Conservation (phyloP, 2,797 vertebrate species). For the Sebastes vulpes region DNA sequence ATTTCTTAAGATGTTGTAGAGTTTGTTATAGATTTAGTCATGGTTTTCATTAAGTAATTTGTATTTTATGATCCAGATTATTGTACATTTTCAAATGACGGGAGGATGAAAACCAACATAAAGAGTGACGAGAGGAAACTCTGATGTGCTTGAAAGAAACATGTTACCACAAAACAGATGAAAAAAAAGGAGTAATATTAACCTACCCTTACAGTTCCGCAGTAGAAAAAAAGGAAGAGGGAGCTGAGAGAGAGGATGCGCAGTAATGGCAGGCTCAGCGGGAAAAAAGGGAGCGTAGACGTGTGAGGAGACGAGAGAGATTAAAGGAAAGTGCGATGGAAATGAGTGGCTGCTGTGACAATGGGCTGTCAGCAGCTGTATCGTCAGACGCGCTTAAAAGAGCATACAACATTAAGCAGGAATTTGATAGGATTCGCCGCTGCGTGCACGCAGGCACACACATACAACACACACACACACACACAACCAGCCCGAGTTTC, state of each 20-base stretch:
- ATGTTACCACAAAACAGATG: background rate
- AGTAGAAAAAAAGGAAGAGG: background rate
- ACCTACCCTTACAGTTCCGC: background rate
- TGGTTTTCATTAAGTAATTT: background rate
- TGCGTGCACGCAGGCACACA: background rate
- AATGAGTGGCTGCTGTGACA: constrained; percentile 52
- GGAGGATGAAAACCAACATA: background rate
- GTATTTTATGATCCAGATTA: background rate
- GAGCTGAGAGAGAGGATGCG: background rate
- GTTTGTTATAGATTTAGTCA: background rate
- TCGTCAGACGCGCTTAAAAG: constrained; percentile 37
- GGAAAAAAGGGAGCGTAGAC: background rate
- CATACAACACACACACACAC: background rate
- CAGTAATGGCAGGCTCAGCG: background rate
- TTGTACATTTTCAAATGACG: background rate
- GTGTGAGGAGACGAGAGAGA: constrained; percentile 38
- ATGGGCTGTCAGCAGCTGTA: constrained; percentile 35
- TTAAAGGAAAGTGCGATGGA: constrained; percentile 45
- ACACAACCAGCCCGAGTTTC: background rate
- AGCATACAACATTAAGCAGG: constrained; percentile 40
- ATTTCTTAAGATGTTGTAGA: background rate
- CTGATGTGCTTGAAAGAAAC: constrained; percentile 2
- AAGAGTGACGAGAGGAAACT: background rate
- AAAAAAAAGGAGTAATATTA: background rate
- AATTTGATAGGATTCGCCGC: background rate